Evolutionary conservation across 2,888 invertebrate species (phyloP).

Genomic region (Melanostoma mellinum): DNA sequence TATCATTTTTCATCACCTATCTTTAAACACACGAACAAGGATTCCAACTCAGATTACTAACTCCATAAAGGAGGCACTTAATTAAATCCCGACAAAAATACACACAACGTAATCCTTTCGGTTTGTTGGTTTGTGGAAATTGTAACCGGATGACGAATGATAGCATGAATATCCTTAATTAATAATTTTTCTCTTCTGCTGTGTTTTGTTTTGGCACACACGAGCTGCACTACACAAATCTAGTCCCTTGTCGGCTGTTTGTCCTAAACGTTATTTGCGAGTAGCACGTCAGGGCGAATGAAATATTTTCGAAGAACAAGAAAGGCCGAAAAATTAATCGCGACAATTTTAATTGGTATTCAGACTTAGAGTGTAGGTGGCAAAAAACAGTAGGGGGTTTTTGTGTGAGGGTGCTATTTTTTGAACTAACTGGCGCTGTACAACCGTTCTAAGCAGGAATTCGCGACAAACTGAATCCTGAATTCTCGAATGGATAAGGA

Average conservation of each 20-base stretch:
- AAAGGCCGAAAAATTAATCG: conserved; percentile 26
- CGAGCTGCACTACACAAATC: conserved; percentile 41
- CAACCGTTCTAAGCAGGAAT: conserved; percentile 69
- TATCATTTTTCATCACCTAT: conserved; percentile 71
- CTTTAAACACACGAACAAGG: conserved; percentile 55
- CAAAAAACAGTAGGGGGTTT: conserved; percentile 21
- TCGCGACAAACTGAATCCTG: conserved; percentile 70
- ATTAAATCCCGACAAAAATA: conserved; percentile 67
- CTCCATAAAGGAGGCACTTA: conserved; percentile 61
- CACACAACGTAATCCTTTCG: conserved; percentile 65
- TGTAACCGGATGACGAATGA: conserved; percentile 71
- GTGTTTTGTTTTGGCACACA: conserved; percentile 26
- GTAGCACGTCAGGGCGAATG: conserved; percentile 43
- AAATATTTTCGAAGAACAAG: conserved; percentile 46
- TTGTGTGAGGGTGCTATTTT: conserved; percentile 42
- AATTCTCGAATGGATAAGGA: conserved; percentile 48
- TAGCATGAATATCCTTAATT: conserved; percentile 72
- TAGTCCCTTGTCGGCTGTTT: conserved; percentile 44
- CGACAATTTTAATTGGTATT: conserved; percentile 42
- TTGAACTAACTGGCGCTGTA: conserved; percentile 54
- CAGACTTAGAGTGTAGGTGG: conserved; percentile 5
- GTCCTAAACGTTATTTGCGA: conserved; percentile 60
- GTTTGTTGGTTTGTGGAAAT: conserved; percentile 51
- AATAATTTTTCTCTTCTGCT: conserved; percentile 38
- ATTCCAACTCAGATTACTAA: conserved; percentile 57